A percentile compares a stretch with the other conserved stretches of the same genome.
Conservation (phyloP, 2,113 vertebrate species). For the Cynocephalus volans region DNA sequence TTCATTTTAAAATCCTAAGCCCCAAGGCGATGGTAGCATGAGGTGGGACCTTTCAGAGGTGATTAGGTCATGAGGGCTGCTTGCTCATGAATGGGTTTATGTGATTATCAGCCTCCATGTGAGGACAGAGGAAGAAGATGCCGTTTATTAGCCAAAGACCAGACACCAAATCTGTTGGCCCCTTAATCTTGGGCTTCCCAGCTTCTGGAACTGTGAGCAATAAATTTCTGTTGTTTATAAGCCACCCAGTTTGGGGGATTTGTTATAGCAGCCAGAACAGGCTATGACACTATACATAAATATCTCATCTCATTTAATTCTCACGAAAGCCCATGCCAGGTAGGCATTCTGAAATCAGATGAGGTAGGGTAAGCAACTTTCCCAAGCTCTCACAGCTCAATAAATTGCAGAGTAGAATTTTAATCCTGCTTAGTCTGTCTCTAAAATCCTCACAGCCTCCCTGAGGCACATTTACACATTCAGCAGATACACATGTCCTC, state of each 20-base stretch:
- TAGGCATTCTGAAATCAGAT: background rate
- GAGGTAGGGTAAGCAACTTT: background rate
- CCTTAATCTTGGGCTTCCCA: background rate
- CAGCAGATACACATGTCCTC: background rate
- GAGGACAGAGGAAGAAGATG: background rate
- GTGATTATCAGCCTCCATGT: too few species aligned
- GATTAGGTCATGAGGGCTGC: background rate
- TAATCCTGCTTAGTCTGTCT: slow-evolving; percentile 39
- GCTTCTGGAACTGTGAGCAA: background rate
- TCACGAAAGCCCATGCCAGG: background rate
- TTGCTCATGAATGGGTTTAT: background rate
- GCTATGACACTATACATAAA: background rate
- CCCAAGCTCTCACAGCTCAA: background rate
- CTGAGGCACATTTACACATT: slow-evolving; percentile 25
- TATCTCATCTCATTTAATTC: background rate
- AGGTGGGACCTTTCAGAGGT: background rate
- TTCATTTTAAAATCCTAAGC: background rate
- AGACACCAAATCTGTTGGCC: background rate
- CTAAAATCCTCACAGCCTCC: slow-evolving; percentile 40
- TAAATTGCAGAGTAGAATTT: background rate
- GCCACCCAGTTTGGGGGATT: background rate
- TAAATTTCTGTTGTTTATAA: background rate
- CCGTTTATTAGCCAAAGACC: too few species aligned
- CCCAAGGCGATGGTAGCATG: background rate
- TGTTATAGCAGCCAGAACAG: background rate